Conservation (phyloP, 2,113 vertebrate genomes). For the Dascyllus trimaculatus region DNA sequence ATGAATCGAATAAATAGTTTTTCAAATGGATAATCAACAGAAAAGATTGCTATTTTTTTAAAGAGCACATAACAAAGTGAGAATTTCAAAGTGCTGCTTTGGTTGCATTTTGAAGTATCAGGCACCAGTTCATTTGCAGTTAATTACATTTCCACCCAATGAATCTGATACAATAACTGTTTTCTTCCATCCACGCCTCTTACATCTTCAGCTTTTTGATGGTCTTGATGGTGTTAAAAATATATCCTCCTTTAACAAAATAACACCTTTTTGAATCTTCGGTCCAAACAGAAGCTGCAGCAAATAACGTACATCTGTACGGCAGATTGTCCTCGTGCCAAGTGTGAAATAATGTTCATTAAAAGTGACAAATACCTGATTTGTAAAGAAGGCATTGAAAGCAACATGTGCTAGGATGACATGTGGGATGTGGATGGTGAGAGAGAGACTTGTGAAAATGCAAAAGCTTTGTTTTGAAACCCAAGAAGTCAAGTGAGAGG, state of each 20-base stretch:
- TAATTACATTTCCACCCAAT: slow-evolving; percentile 77
- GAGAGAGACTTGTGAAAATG: slow-evolving; percentile 65
- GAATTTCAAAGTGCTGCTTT: slow-evolving; percentile 74
- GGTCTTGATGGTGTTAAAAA: slow-evolving; percentile 74
- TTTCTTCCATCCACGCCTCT: slow-evolving; percentile 63
- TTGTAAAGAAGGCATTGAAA: slow-evolving; percentile 68
- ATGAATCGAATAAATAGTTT: slow-evolving; percentile 75
- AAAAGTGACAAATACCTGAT: slow-evolving; percentile 84
- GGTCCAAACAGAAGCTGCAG: slow-evolving; percentile 61
- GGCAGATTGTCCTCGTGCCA: slow-evolving; percentile 73
- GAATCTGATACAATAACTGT: slow-evolving; percentile 67
- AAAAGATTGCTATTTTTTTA: slow-evolving; percentile 56
- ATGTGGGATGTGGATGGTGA: slow-evolving; percentile 61
- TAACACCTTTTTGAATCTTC: slow-evolving; percentile 77
- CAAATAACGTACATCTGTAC: slow-evolving; percentile 74
- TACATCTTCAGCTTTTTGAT: slow-evolving; percentile 74
- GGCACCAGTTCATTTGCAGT: slow-evolving; percentile 74
- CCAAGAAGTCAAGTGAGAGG: slow-evolving; percentile 40
- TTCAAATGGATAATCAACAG: slow-evolving; percentile 71
- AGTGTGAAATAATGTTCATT: slow-evolving; percentile 83
- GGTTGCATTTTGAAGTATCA: slow-evolving; percentile 70
- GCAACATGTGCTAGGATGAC: slow-evolving; percentile 75
- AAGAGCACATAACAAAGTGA: slow-evolving; percentile 68
- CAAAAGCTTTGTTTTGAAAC: slow-evolving; percentile 61
- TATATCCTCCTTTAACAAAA: slow-evolving; percentile 73